Conservation (phyloP, 2,113 vertebrate genomes). For the Otolemur garnettii region DNA sequence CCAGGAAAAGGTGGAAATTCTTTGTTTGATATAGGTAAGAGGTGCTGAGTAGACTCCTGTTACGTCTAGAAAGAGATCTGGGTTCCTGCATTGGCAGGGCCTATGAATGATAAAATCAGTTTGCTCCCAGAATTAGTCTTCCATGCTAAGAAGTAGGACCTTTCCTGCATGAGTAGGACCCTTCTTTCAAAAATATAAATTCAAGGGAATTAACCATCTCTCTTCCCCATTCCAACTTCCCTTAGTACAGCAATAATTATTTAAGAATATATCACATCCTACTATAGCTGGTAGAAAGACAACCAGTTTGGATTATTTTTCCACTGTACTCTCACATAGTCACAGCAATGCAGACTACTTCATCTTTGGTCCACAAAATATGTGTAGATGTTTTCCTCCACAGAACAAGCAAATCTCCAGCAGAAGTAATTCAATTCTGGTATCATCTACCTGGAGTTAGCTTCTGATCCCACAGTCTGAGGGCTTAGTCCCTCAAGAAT, state of each 20-base stretch:
- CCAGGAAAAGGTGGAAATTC: background rate
- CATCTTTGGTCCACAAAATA: background rate
- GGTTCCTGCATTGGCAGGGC: too few relatives aligned
- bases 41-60: background rate
- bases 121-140: too few relatives aligned
- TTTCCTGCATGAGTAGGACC: too few relatives aligned
- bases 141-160: too few relatives aligned
- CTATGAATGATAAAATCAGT: too few relatives aligned
- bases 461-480: background rate
- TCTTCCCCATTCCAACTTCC: background rate
- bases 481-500: background rate
- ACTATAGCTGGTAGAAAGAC: background rate
- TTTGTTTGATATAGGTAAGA: background rate
- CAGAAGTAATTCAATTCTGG: background rate
- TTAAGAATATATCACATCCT: background rate
- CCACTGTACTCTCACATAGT: too few relatives aligned
- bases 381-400: background rate
- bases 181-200: too few relatives aligned
- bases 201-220: background rate
- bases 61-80: too few relatives aligned
- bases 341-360: background rate
- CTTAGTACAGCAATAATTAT: too few relatives aligned
- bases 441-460: background rate
- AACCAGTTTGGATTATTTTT: too few relatives aligned
- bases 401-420: background rate